Conservation (phyloP, 2,113 vertebrate species). For the Pterocles gutturalis region DNA sequence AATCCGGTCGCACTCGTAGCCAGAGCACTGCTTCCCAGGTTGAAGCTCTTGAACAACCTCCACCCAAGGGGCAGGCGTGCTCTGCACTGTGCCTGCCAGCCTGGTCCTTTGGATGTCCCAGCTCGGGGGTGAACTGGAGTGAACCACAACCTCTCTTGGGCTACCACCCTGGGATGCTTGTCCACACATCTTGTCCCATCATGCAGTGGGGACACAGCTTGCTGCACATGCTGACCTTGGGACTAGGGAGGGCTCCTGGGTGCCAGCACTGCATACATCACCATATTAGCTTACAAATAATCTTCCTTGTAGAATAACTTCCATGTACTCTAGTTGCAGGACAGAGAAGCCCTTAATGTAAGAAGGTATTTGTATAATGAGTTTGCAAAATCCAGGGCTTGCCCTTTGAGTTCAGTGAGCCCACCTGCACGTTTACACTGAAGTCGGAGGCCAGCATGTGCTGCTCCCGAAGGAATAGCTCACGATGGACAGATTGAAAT, state of each 20-base stretch:
- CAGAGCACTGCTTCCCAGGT: rapidly evolving
- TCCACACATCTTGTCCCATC: not conserved
- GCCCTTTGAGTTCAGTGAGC: not conserved
- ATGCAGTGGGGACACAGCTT: rapidly evolving
- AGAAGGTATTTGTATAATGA: not conserved
- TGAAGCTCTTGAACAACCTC: not conserved
- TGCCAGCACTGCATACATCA: not conserved
- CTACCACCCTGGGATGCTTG: not conserved
- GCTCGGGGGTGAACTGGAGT: not conserved
- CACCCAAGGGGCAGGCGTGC: not conserved
- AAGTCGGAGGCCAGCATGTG: not conserved
- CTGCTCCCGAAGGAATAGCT: not conserved
- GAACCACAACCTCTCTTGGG: not conserved
- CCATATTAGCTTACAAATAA: not conserved
- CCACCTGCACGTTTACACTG: rapidly evolving
- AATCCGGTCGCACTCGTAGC: not conserved
- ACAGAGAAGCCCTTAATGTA: not conserved
- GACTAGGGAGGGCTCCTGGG: not conserved
- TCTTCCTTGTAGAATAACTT: not conserved
- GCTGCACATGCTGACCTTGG: rapidly evolving
- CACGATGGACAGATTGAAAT: not conserved
- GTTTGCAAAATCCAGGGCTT: not conserved
- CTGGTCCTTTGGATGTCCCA: not conserved
- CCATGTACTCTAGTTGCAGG: not conserved
- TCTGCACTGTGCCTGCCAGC: not conserved